A percentile compares a stretch with the other conserved stretches of the same genome.
Conservation (phyloP, 1,140 invertebrate genomes). For the Drosophila watanabei region DNA sequence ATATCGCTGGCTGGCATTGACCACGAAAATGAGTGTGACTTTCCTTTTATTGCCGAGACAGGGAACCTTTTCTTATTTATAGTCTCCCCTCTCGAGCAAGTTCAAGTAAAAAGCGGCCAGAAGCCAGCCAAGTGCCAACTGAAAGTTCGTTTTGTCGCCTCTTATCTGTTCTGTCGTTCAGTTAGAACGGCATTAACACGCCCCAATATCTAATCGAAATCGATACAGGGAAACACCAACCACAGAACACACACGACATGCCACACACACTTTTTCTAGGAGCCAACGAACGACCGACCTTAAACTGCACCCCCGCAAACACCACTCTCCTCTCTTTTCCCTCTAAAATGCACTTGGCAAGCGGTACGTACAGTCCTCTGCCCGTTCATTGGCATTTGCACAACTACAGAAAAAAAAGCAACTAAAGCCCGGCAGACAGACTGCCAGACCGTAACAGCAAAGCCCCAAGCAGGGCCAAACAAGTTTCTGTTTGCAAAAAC, state of each 20-base stretch:
- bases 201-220: constrained; percentile 52
- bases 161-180: constrained; percentile 42
- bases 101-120: constrained; percentile 4
- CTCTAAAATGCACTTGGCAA: constrained; percentile 39
- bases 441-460: constrained; percentile 46
- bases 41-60: constrained; percentile 13
- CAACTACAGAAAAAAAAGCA: constrained; percentile 24
- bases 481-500: constrained; percentile 44
- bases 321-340: background rate
- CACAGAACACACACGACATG: background rate
- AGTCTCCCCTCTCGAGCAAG: background rate
- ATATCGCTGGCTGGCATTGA: constrained; percentile 60
- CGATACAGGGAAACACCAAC: constrained; percentile 28
- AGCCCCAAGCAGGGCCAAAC: constrained; percentile 46
- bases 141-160: constrained; percentile 33
- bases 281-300: constrained; percentile 61
- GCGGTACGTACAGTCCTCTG: constrained; percentile 53
- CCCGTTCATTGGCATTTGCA: constrained; percentile 60
- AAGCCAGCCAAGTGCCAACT: constrained; percentile 38
- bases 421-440: constrained; percentile 19
- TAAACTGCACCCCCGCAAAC: constrained; percentile 51
- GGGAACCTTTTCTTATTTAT: constrained; percentile 42
- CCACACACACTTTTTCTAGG: constrained; percentile 17
- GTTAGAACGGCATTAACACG: constrained; percentile 32
- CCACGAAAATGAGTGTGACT: constrained; percentile 42